These are phyloP conservation scores for Takifugu flavidus DNA, from an alignment of 2,113 vertebrate species.

Conservation along the genomic window DNA sequence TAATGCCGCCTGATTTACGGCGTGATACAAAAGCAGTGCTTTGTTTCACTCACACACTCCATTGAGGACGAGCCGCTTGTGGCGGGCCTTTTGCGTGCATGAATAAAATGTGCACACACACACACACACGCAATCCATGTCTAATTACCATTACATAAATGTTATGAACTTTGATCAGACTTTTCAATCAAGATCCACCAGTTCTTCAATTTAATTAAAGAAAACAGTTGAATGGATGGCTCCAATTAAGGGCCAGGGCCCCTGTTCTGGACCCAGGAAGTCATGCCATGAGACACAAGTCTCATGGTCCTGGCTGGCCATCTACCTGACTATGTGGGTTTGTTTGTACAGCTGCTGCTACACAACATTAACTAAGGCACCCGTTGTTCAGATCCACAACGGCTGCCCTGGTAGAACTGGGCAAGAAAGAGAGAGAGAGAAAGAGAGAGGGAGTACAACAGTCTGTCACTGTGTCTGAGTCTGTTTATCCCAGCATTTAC, in stretches of 20 bases:
- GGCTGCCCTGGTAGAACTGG: conserved; percentile 70
- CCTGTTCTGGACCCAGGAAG: conserved; percentile 77
- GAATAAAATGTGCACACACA: conserved; percentile 79
- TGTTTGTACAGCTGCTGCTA: conserved; percentile 90
- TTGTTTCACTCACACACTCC: conserved; percentile 78
- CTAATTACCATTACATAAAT: conserved; percentile 57
- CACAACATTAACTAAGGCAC: conserved; percentile 80
- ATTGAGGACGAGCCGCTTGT: conserved; percentile 69
- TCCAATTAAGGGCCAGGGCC: conserved; percentile 82
- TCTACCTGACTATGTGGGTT: conserved; percentile 78
- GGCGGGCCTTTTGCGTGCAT: conserved; percentile 67
- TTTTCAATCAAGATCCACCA: conserved; percentile 88
- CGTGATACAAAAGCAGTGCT: conserved; percentile 83
- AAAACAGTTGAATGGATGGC: conserved; percentile 96
- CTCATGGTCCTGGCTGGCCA: conserved; percentile 61
- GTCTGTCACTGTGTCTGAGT: neutral
- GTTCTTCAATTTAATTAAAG: conserved; percentile 93
- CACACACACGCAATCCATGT: conserved; percentile 27
- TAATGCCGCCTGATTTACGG: conserved; percentile 99
- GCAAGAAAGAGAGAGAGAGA: neutral
- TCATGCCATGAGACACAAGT: conserved; percentile 32
- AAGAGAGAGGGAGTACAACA: neutral
- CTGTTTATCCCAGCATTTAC: conserved; percentile 6
- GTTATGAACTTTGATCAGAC: conserved; percentile 88
- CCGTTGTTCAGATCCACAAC: conserved; percentile 79